Conservation (phyloP, 2,888 invertebrate species). For the Nomada fabriciana region DNA sequence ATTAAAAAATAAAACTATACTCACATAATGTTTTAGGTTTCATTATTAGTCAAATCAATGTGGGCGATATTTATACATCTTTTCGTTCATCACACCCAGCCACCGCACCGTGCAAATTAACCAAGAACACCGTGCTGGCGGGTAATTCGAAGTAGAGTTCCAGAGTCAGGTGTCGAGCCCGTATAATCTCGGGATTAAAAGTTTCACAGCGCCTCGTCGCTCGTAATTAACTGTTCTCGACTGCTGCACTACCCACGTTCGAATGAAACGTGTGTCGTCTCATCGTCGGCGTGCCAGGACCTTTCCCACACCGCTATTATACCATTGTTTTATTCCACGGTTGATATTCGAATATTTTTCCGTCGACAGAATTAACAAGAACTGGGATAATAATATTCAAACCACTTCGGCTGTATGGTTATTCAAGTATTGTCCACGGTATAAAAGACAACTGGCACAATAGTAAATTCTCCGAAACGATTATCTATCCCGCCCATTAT, state of each 20-base stretch:
- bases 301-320: conserved; percentile 66
- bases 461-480: conserved; percentile 19
- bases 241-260: conserved; percentile 36
- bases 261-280: conserved; percentile 56
- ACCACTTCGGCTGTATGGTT: neutral
- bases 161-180: conserved; percentile 31
- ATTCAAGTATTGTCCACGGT: neutral
- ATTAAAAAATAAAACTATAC: no score
- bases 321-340: conserved; percentile 48
- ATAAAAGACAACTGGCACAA: conserved; percentile 25
- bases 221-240: conserved; percentile 54
- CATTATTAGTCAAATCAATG: no score
- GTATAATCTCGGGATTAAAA: conserved; percentile 62
- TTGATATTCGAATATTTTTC: conserved; percentile 29
- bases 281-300: conserved; percentile 44
- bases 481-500: conserved; percentile 15
- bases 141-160: conserved; percentile 26
- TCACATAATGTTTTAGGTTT: no score
- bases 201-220: conserved; percentile 46
- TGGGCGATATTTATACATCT: no score
- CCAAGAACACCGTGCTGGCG: conserved; percentile 12
- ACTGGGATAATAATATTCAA: conserved; percentile 35
- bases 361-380: conserved; percentile 45
- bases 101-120: neutral
- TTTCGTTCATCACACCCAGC: neutral